Conservation (phyloP, 2,113 vertebrate genomes). For the Sporophila hypoxantha region DNA sequence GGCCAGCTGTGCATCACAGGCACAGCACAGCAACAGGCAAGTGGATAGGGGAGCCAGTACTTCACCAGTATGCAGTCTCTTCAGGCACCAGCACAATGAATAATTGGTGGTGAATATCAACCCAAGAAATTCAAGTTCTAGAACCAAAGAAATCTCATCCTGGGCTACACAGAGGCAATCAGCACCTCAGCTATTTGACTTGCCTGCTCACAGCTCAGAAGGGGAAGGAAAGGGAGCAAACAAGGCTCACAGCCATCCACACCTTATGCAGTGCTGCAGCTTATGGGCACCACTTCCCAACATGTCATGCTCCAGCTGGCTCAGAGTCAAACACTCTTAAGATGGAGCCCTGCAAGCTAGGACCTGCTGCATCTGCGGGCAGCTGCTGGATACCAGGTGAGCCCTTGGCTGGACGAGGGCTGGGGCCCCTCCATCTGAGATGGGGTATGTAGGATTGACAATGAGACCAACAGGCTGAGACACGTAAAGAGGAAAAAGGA, state of each 20-base stretch:
- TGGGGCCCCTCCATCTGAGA: constrained; percentile 36
- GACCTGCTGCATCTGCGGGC: constrained; percentile 15
- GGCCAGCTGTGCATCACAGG: background rate
- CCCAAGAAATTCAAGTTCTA: background rate
- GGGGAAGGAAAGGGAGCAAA: constrained; percentile 6
- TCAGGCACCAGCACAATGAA: background rate
- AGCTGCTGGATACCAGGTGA: constrained; percentile 41
- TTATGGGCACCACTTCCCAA: constrained; percentile 4
- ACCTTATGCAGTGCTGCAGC: background rate
- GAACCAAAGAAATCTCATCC: background rate
- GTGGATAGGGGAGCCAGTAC: background rate
- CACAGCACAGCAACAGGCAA: background rate
- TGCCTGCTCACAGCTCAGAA: background rate
- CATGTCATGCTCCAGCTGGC: constrained; percentile 1
- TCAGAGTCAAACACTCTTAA: constrained; percentile 5
- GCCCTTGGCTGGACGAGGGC: constrained; percentile 41
- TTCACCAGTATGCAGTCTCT: background rate
- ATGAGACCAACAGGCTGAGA: constrained; percentile 48
- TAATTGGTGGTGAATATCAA: background rate
- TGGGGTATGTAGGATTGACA: constrained; percentile 19
- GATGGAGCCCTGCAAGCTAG: constrained; percentile 39
- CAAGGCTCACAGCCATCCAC: background rate
- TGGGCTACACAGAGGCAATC: background rate
- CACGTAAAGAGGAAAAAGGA: constrained; percentile 51
- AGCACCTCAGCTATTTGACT: background rate